Base-by-base conservation (phyloP, 2,113 vertebrate genomes). In the Tretioscincus oriximinensis region DNA sequence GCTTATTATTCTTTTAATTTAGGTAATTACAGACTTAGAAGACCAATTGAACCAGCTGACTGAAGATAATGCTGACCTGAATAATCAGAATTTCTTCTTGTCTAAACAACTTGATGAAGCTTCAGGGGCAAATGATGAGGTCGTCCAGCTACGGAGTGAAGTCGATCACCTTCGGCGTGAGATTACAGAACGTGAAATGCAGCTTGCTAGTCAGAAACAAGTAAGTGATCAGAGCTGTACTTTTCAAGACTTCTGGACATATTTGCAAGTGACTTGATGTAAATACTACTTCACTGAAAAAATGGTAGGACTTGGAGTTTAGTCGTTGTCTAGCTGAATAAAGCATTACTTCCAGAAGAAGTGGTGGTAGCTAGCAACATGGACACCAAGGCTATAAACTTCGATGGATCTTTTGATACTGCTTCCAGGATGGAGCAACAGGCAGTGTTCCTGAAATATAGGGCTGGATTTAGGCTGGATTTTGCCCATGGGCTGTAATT, bases 141-240 rank as follows among this genome's bases (percentile, higher is more conserved):
- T 97, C 3, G 92, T 97, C 26, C 97, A 99, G 91, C 87, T 99
- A 84, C 95, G 96, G 31, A 98, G 98, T 14, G 98, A 99, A 29
- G 97, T 99, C 72, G 98, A 99, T 88, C 95, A 98, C 60, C 96
- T 99, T 82, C 96, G 98, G 54, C 95, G 97, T 0, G 98, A 99
- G 94, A 98, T 99, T 91, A 97, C 98, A 0, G 98, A 99, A 92
- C 89, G 98, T 2, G 98, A 99, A 92, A 99, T 99, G 97, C 98
- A 99, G 90, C 97, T 99, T 4, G 99, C 98, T 93, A 99, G 99
- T 93, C 98, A 99, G 93, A 99, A 99, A 91, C 98, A 98, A 91
- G 98, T 95, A 87, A 88, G 93, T 47, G 26, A 78, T 80, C 7
- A 31, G 1, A 28, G 41, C 1, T 14, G 22, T 58, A 24, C 9